Evolutionary conservation across 2,888 invertebrate genomes (phyloP).

Genomic region (Leptinotarsa juncta): DNA sequence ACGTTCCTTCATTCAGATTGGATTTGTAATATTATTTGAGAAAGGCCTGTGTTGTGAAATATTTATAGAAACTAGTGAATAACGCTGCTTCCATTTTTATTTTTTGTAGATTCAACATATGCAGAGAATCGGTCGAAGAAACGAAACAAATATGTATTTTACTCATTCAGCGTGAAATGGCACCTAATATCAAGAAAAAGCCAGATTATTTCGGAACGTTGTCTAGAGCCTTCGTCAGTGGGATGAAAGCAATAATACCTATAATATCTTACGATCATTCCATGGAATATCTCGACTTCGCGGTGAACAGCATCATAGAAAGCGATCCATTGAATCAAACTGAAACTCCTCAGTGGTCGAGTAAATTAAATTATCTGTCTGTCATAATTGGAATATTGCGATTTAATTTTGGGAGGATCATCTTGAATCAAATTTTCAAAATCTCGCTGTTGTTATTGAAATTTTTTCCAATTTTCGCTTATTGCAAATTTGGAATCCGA

Average conservation of each 20-base stretch:
- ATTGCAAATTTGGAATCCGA: not conserved
- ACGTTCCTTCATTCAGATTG: too few species aligned
- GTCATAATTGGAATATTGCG: not conserved
- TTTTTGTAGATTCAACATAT: conserved; percentile 76
- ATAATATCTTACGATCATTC: not conserved
- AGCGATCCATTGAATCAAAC: not conserved
- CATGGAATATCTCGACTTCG: not conserved
- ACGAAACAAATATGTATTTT: conserved; percentile 72
- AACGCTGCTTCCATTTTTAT: not conserved
- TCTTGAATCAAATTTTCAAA: not conserved
- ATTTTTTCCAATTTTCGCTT: not conserved
- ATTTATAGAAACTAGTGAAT: too few species aligned
- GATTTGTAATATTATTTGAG: too few species aligned
- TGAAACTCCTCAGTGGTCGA: not conserved
- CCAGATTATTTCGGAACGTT: not conserved
- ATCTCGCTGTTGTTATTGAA: not conserved
- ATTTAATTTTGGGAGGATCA: not conserved
- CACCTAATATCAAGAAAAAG: not conserved
- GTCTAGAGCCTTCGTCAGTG: not conserved
- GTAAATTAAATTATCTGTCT: not conserved
- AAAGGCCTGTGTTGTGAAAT: too few species aligned
- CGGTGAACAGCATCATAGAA: not conserved
- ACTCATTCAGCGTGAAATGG: conserved; percentile 59
- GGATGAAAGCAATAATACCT: not conserved
- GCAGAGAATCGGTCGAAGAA: conserved; percentile 72